Evolutionary conservation across 2,888 invertebrate genomes (phyloP), one percentile per base, ranked within the genome.

Genomic region (Apotomis capreana): DNA sequence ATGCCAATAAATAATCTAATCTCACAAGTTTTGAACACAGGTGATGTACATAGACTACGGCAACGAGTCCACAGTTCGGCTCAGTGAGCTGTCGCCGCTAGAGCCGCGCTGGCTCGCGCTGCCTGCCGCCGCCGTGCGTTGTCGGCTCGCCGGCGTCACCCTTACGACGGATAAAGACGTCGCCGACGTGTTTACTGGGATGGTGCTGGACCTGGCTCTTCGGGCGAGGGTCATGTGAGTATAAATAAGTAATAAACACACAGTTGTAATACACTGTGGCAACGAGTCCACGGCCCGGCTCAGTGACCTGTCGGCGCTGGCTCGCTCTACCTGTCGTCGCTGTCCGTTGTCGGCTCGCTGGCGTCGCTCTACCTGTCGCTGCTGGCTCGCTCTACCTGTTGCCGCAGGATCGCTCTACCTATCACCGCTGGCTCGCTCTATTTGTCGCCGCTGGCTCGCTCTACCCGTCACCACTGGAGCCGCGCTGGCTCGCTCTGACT

Each of bases 21-120:
- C 1, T 15, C 15, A 15, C 15, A 15, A 15, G 15, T 40, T 40
- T 4, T 40, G 5, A 6, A 6, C 6, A n/a, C 64, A 65, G 64
- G 64, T 65, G 12, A 44, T 65, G 8, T 65, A 55, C 9, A 46
- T 65, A 55, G 64, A 65, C 46, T 65, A 55, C 15, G 64, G 64
- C 1, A 65, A 65, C 55, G 54, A 54, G 3, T 15, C 44, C 0
- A 5, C 10, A 4, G 64, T 65, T 4, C 15, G 55, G 4, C 0
- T 3, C 8, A 8, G 12, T 12, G 44, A 26, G 6, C 54, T 65
- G 12, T 44, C 44, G 3, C 26, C 44, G 8, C 26, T 65, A 0
- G 0, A 12, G 26, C 55, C 44, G 0, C 55, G 44, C 55, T 65
- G 64, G 64, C 55, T 64, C 4, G 4, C 55, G 15, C 44, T 44